Conservation (phyloP, 2,113 vertebrate genomes). For the Salvelinus alpinus region DNA sequence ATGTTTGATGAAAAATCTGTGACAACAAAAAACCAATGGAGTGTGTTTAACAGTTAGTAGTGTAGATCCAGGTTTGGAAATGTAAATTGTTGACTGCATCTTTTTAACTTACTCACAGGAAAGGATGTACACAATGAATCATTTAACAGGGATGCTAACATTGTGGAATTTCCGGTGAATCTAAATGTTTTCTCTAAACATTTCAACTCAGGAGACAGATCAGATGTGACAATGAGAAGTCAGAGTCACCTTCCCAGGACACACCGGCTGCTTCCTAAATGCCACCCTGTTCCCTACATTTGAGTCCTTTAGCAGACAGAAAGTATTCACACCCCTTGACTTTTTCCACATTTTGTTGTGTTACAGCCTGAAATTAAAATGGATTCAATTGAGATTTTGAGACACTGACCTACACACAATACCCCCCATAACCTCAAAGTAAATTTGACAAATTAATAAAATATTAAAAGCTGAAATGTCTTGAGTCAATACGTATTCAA, state of each 20-base stretch:
- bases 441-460: too few relatives aligned
- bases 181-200: slow-evolving; percentile 17
- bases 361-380: too few relatives aligned
- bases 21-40: slow-evolving; percentile 68
- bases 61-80: slow-evolving; percentile 31
- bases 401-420: too few relatives aligned
- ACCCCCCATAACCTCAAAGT: too few relatives aligned
- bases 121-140: slow-evolving; percentile 57
- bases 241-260: slow-evolving; percentile 34
- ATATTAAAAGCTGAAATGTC: too few relatives aligned
- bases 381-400: too few relatives aligned
- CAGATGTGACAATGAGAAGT: slow-evolving; percentile 43
- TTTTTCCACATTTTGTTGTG: too few relatives aligned
- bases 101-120: slow-evolving; percentile 31
- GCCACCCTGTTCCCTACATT: neutral
- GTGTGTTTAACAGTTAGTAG: slow-evolving; percentile 67
- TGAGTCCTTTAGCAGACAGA: too few relatives aligned
- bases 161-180: slow-evolving; percentile 27
- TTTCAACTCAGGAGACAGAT: slow-evolving; percentile 39
- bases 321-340: too few relatives aligned
- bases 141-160: slow-evolving; percentile 56
- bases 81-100: slow-evolving; percentile 55
- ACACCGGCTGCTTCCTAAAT: neutral
- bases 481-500: too few relatives aligned
- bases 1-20: slow-evolving; percentile 68